A percentile compares a stretch with the other conserved stretches of the same genome.
Evolutionary conservation across 2,888 invertebrate genomes (phyloP).

Genomic region (Drosophila ezoana): DNA sequence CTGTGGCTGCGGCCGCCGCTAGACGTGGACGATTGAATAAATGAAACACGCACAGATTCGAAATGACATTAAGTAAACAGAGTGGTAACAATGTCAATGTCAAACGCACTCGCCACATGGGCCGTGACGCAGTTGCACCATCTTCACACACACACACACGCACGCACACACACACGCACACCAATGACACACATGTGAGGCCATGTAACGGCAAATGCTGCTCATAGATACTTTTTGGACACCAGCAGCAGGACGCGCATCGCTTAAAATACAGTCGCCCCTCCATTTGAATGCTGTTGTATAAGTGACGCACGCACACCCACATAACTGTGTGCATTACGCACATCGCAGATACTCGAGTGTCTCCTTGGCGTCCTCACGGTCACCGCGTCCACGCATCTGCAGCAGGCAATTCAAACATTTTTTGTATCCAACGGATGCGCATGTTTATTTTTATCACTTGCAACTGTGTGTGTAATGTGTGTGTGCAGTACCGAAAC

Average conservation of each 20-base stretch:
- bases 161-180: conserved; percentile 16
- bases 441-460: conserved; percentile 77
- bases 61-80: conserved; percentile 77
- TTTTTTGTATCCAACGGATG: conserved; percentile 72
- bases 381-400: conserved; percentile 66
- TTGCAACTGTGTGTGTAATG: conserved; percentile 15
- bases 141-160: conserved; percentile 19
- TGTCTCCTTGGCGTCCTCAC: conserved; percentile 65
- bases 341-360: conserved; percentile 19
- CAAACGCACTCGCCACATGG: conserved; percentile 74
- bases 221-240: conserved; percentile 61
- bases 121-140: conserved; percentile 38
- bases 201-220: conserved; percentile 58
- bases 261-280: conserved; percentile 10
- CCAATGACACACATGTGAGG: conserved; percentile 51
- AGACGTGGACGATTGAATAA: conserved; percentile 66
- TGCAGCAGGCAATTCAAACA: conserved; percentile 29
- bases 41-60: conserved; percentile 59
- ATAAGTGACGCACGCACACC: conserved; percentile 29
- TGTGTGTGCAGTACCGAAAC: conserved; percentile 38
- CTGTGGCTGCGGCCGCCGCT: conserved; percentile 18
- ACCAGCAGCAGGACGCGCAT: conserved; percentile 62
- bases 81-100: conserved; percentile 77
- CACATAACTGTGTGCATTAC: conserved; percentile 16
- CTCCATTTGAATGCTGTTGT: conserved; percentile 19